Base-by-base conservation (phyloP, 2,797 vertebrate species). In the Argya squamiceps region DNA sequence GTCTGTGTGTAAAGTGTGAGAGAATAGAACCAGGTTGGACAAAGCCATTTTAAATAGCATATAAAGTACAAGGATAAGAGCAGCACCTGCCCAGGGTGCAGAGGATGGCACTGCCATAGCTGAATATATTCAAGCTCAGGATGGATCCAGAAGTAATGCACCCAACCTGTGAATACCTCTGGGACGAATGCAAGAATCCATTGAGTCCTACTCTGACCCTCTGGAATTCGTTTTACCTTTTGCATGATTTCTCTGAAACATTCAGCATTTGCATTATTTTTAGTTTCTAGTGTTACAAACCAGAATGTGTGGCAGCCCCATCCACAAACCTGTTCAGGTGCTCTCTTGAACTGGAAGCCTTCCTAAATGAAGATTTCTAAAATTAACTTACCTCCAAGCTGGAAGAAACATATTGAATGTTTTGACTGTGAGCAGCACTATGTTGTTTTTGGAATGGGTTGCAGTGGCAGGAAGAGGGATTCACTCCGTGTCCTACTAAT, bases 381-480 rank as follows among this genome's bases (percentile, higher is more conserved):
- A 70, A 70, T 14, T 34, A 55, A 47, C 34, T 55, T 27, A 24
- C 12, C 49, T 71, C 41, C 53, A 58, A 32, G 56, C 12, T 68
- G 41, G 14, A 50, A 80, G 52, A 93, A 69, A 9, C 68, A 30
- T 13, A 37, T 1, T 7, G 19, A 77, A 43, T 1, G 0, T 41
- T 85, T 68, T 47, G 46, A 69, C 46, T 46, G 8, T 1, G 26
- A 81, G 43, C 39, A 80, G 63, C 56, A 14, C 58, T 27, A 12
- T 0, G 18, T 26, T 0, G 0, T 9, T 81, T 89, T 69, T 55
- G 46, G 41, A 64, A 84, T 5, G 39, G 44, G 11, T 7, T 23
- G 19, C 26, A 67, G 69, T 4, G 39, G 63, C 68, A 87, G 22
- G n/a, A 80, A 64, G 60, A 27, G 11, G 15, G 27, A 79, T 88